These are phyloP conservation scores for Lepidonotus clava DNA, from an alignment of 2,888 invertebrate genomes.

Conservation along the genomic window DNA sequence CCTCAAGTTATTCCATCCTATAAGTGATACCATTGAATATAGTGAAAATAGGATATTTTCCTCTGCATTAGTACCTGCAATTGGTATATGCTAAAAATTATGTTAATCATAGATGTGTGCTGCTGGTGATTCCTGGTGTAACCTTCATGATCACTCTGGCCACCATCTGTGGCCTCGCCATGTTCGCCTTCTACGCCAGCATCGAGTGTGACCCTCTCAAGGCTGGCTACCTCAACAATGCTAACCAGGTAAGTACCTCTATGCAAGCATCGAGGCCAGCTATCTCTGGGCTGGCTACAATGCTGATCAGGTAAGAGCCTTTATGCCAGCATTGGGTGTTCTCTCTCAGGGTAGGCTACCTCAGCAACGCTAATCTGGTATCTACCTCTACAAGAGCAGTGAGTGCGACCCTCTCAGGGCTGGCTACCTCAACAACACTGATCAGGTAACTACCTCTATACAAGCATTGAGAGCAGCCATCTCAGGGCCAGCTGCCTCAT, in stretches of 20 bases:
- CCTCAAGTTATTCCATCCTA: no score
- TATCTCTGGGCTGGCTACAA: no score
- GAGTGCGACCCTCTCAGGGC: constrained; percentile 26
- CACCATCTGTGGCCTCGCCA: not conserved
- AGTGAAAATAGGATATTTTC: not conserved
- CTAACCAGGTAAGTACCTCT: constrained; percentile 23
- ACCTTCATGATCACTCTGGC: constrained; percentile 16
- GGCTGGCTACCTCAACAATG: constrained; percentile 12
- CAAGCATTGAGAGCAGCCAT: no score
- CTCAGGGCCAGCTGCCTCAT: no score
- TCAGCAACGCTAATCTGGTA: no score
- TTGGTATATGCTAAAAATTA: not conserved
- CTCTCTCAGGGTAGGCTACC: no score
- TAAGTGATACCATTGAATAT: no score
- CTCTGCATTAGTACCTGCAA: not conserved
- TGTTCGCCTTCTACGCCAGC: constrained; percentile 43
- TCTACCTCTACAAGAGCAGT: constrained; percentile 15
- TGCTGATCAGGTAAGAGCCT: no score
- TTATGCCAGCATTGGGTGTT: no score
- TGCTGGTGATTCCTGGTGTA: not conserved
- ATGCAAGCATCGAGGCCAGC: no score
- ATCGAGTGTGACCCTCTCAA: constrained; percentile 27
- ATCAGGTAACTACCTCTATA: constrained; percentile 8
- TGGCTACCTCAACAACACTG: constrained; percentile 12
- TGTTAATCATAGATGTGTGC: not conserved